Base-by-base conservation (phyloP, 2,888 invertebrate genomes). In the Ennomos quercinarius region DNA sequence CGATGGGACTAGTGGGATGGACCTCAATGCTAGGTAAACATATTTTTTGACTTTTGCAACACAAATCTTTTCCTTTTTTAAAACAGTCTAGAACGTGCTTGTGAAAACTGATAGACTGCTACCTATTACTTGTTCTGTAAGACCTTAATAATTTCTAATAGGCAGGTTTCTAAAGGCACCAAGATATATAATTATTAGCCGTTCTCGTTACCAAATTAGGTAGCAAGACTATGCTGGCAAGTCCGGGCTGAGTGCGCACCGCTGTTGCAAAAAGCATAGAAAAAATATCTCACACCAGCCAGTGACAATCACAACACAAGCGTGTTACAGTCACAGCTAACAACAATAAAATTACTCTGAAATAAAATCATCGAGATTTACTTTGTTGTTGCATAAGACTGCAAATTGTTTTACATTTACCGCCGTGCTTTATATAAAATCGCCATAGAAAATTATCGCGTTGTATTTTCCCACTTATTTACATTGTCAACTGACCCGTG, bases 401-500 rank as follows among this genome's bases (percentile, higher is more conserved):
- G 49, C 52, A 55, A 57, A 55, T 35, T 46, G 53, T 51, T 27
- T 45, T n/a, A 47, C n/a, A 38, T 48, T 38, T 27, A 13, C 49
- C 41, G 59, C 41, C 42, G 47, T 55, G 47, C 41, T 51, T 55
- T 42, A 17, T 46, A 59, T 46, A 50, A 55, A 42, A 37, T 34
- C 39, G 41, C 43, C 49, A 48, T 54, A 63, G 53, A 53, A 39
- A 53, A 53, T 63, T 63, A 66, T 61, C 61, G 51, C 58, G 43
- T 58, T 50, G 55, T 39, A 52, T 48, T 69, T 78, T 75, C 77
- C 73, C 76, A 78, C 75, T 78, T 77, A 79, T 80, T 83, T 78
- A 77, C 70, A 76, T 75, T 73, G 73, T 72, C 71, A 77, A 76
- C 77, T 83, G 85, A 83, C 82, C 83, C 81, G 76, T 75, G 72